A percentile compares a stretch with the other conserved stretches of the same genome.
Conservation (phyloP, 2,797 vertebrate genomes). For the Girardinus metallicus region DNA sequence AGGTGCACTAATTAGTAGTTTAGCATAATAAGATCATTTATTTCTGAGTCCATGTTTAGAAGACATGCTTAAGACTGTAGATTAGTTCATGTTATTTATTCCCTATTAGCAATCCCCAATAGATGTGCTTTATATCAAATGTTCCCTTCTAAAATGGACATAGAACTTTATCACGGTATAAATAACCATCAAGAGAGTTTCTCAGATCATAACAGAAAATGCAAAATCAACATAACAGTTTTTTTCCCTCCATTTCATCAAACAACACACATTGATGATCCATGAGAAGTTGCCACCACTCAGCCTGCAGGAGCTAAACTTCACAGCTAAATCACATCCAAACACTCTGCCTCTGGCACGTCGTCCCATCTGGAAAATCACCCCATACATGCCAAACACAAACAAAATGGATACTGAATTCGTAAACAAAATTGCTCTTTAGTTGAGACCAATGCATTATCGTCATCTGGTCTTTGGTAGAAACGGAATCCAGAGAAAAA, state of each 20-base stretch:
- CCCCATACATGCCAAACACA: slow-evolving; percentile 2
- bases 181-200: neutral
- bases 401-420: too few species aligned
- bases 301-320: slow-evolving; percentile 35
- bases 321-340: slow-evolving; percentile 49
- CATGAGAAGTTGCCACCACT: slow-evolving; percentile 41
- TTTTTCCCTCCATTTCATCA: neutral
- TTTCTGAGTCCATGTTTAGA: slow-evolving; percentile 30
- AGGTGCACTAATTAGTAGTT: slow-evolving; percentile 70
- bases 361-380: slow-evolving; percentile 60
- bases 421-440: too few species aligned
- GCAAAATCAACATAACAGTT: neutral
- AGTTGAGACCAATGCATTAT: too few species aligned
- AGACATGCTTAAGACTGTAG: slow-evolving; percentile 4
- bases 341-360: slow-evolving; percentile 35
- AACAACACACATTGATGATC: slow-evolving; percentile 33
- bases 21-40: slow-evolving; percentile 63
- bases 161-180: neutral
- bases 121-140: neutral
- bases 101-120: neutral
- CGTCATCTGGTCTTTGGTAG: too few species aligned
- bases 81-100: slow-evolving; percentile 3
- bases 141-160: neutral
- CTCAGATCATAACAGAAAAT: neutral
- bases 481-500: too few species aligned